phyloP scores from a whole-genome alignment of 2,888 invertebrate genomes.

The Polymixis lichenea region DNA sequence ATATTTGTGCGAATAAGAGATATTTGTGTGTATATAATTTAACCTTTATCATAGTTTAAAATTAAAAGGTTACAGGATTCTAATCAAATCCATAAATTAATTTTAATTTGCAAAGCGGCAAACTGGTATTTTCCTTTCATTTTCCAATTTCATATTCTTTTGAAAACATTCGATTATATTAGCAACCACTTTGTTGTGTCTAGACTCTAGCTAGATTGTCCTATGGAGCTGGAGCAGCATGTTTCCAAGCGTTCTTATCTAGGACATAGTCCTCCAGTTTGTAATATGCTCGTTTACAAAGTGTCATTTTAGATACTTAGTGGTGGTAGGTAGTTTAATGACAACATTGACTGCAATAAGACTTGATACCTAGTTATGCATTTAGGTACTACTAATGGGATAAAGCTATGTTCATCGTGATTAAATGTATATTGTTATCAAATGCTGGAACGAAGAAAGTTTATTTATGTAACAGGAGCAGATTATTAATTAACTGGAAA shows the following conservation, averaged over 20 bases:
- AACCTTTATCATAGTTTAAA: not conserved
- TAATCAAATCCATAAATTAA: not conserved
- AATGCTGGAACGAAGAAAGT: conserved; percentile 2
- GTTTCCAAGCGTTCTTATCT: no score
- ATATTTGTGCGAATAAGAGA: no score
- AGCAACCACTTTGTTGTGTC: no score
- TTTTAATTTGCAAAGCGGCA: not conserved
- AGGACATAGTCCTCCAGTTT: no score
- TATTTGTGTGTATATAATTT: not conserved
- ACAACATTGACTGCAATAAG: conserved; percentile 7
- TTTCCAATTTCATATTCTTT: no score
- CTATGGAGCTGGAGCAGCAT: no score
- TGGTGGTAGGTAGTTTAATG: not conserved
- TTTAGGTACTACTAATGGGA: not conserved
- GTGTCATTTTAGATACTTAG: not conserved
- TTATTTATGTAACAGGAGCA: conserved; percentile 28
- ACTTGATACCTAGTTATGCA: not conserved
- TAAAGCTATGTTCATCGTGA: not conserved
- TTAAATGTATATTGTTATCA: not conserved
- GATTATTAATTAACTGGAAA: conserved; percentile 20
- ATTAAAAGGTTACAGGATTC: not conserved
- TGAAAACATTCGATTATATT: no score
- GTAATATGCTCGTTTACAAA: no score
- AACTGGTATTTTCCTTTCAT: not conserved
- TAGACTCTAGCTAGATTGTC: no score